Percentiles rank a stretch among this genome's conserved stretches.
phyloP scores from a whole-genome alignment of 2,797 vertebrate genomes.

The Mormyrus hasselquistii region DNA sequence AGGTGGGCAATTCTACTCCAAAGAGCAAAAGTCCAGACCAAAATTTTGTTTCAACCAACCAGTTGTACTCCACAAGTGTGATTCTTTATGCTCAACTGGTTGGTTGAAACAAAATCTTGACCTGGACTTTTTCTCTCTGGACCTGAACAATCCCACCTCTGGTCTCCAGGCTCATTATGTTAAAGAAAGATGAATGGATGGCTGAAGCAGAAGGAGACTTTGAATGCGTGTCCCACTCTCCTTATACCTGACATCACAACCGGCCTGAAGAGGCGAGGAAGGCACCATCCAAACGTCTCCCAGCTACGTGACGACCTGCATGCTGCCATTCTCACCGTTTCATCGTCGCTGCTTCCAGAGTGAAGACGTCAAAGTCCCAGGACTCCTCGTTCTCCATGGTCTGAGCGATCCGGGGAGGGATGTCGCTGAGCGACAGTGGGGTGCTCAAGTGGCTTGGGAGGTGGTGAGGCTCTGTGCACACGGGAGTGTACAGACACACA shows the following conservation, averaged over 20 bases:
- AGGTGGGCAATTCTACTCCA: background rate
- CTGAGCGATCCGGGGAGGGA: conserved; percentile 79
- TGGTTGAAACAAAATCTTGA: background rate
- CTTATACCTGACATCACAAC: background rate
- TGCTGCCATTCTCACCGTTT: conserved; percentile 69
- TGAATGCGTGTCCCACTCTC: background rate
- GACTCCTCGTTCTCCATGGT: conserved; percentile 87
- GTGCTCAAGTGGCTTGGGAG: conserved; percentile 64
- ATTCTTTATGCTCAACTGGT: background rate
- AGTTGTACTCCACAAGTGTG: background rate
- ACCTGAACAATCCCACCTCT: background rate
- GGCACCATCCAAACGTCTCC: background rate
- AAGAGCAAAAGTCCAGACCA: background rate
- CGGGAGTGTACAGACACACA: background rate
- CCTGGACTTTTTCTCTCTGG: background rate
- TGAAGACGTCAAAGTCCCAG: conserved; percentile 95
- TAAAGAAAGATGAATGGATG: background rate
- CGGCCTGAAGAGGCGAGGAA: background rate
- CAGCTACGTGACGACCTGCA: too few species aligned
- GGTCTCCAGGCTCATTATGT: background rate
- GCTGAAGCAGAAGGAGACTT: background rate
- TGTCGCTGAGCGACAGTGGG: conserved; percentile 75
- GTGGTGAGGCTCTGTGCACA: conserved; percentile 71
- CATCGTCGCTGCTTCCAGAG: conserved; percentile 84
- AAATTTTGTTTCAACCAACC: background rate